These are phyloP conservation scores for Leptoclinus maculatus DNA, from an alignment of 2,797 vertebrate species.

Conservation along the genomic window DNA sequence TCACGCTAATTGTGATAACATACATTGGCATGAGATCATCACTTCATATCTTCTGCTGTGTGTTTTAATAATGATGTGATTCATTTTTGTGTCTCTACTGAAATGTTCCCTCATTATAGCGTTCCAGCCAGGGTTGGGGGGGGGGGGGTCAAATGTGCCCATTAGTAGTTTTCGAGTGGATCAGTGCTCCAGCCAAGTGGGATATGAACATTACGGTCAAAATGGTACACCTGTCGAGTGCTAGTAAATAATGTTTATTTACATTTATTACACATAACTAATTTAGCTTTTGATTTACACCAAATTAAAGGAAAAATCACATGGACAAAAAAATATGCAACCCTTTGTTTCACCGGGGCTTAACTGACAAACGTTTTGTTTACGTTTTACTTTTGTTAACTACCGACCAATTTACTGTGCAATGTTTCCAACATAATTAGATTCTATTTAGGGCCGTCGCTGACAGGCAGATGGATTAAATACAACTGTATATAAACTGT, in stretches of 20 bases:
- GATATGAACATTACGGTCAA: background rate
- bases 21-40: background rate
- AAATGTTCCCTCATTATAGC: conserved; percentile 2
- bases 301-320: background rate
- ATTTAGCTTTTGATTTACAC: background rate
- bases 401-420: background rate
- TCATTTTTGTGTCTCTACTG: background rate
- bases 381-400: background rate
- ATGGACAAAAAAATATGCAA: background rate
- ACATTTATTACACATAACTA: background rate
- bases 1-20: conserved; percentile 19
- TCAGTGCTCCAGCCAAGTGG: background rate
- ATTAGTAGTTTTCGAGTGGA: background rate
- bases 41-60: conserved; percentile 2
- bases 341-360: background rate
- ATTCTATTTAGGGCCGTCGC: background rate
- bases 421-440: background rate
- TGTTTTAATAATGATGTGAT: conserved; percentile 16
- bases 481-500: too few species aligned
- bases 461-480: too few species aligned
- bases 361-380: background rate
- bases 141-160: background rate
- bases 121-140: background rate
- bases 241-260: background rate
- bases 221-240: background rate